Percentiles rank a stretch among this genome's conserved stretches.
Conservation (phyloP, 2,797 vertebrate species). For the Xenentodon cancila region DNA sequence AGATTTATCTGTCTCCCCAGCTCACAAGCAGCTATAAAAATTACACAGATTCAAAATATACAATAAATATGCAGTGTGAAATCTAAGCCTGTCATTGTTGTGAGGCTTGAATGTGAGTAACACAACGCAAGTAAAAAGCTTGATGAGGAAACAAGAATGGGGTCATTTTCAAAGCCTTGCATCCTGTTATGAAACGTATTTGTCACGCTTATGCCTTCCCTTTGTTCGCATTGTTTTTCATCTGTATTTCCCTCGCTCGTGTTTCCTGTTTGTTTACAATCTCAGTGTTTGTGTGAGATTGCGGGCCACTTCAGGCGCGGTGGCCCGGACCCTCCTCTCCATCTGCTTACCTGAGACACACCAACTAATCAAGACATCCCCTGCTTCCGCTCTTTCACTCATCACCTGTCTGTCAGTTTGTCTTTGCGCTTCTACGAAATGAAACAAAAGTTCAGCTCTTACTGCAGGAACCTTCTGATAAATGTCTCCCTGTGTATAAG, state of each 20-base stretch:
- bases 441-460: background rate
- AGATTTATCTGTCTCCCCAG: constrained; percentile 1
- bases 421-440: no score
- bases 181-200: constrained; percentile 10
- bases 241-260: background rate
- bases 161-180: constrained; percentile 2
- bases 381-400: no score
- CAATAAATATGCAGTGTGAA: no score
- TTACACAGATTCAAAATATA: no score
- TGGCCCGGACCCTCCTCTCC: background rate
- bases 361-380: background rate
- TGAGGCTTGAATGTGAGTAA: no score
- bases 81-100: no score
- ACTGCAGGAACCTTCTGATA: background rate
- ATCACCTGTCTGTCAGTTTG: no score
- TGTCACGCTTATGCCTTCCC: background rate
- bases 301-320: background rate
- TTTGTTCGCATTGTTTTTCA: constrained; percentile 1
- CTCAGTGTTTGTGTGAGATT: background rate
- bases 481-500: background rate
- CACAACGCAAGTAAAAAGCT: background rate
- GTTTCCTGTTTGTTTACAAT: constrained; percentile 7
- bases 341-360: background rate
- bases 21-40: background rate
- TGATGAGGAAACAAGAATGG: constrained; percentile 9